Conservation (phyloP, 1,140 invertebrate species). For the Dreissena polymorpha region DNA sequence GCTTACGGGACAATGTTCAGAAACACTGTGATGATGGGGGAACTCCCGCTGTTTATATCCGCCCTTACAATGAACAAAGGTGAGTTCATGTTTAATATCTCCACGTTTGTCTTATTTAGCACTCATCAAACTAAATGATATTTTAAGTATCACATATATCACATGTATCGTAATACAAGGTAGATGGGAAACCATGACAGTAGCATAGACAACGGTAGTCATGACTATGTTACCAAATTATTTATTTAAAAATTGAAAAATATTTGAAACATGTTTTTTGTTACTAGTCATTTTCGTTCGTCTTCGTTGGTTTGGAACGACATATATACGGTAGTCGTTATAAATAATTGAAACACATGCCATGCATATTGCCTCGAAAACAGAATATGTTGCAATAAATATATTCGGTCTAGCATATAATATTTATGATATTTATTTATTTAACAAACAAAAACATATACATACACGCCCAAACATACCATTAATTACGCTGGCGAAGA, state of each 20-base stretch:
- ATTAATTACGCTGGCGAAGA: background rate
- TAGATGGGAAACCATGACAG: too few relatives aligned
- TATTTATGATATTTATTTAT: background rate
- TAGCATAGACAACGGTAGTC: background rate
- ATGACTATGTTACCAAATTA: background rate
- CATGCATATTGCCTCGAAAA: too few relatives aligned
- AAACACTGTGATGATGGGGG: conserved; percentile 70
- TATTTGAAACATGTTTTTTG: too few relatives aligned
- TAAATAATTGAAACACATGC: too few relatives aligned
- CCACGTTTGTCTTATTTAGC: background rate
- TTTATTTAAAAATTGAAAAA: background rate
- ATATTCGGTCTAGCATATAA: too few relatives aligned
- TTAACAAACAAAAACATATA: background rate
- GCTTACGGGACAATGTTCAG: conserved; percentile 62
- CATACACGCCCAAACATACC: background rate
- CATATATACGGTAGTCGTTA: too few relatives aligned
- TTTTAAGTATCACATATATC: background rate
- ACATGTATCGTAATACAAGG: background rate
- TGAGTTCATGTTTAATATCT: background rate
- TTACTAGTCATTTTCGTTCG: too few relatives aligned
- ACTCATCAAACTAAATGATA: background rate
- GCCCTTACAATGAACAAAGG: conserved; percentile 62
- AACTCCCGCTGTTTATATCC: conserved; percentile 65
- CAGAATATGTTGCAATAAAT: too few relatives aligned
- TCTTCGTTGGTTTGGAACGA: too few relatives aligned